Conservation (phyloP, 2,797 vertebrate species). For the Loris lydekkerianus region DNA sequence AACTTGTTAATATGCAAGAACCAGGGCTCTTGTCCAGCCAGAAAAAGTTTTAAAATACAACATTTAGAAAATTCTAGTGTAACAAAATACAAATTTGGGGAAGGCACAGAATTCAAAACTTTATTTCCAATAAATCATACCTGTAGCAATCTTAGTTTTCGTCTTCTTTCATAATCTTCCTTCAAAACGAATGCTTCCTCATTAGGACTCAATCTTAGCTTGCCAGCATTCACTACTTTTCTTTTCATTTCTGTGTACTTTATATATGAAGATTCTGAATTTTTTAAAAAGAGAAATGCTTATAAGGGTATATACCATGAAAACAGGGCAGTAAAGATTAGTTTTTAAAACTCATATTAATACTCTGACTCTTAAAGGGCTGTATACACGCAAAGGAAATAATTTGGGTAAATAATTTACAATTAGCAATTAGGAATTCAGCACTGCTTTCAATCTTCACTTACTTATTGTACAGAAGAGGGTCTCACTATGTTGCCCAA, state of each 20-base stretch:
- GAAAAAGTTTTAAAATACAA: constrained; percentile 22
- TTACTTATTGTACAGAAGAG: not conserved
- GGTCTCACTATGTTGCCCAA: not conserved
- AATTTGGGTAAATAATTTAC: not conserved
- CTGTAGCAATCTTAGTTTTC: constrained; percentile 95
- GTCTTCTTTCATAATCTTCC: constrained; percentile 94
- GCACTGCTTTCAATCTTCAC: not conserved
- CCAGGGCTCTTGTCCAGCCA: not conserved
- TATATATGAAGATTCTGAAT: constrained; percentile 58
- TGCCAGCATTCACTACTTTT: constrained; percentile 87
- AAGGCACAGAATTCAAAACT: constrained; percentile 42
- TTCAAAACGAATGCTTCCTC: constrained; percentile 94
- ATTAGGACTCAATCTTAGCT: constrained; percentile 94
- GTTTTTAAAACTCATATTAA: constrained; percentile 22
- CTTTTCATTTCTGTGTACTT: constrained; percentile 90
- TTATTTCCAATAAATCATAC: constrained; percentile 85
- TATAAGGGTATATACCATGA: not conserved
- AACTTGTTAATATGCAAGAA: not conserved
- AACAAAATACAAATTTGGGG: constrained; percentile 27
- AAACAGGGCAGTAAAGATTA: constrained; percentile 36
- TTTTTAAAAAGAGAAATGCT: constrained; percentile 15
- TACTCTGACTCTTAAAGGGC: not conserved
- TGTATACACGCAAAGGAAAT: constrained; percentile 4
- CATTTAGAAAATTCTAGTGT: not conserved
- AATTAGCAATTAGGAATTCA: not conserved